Evolutionary conservation across 2,113 vertebrate genomes (phyloP).

Genomic region (Hystrix cristata): DNA sequence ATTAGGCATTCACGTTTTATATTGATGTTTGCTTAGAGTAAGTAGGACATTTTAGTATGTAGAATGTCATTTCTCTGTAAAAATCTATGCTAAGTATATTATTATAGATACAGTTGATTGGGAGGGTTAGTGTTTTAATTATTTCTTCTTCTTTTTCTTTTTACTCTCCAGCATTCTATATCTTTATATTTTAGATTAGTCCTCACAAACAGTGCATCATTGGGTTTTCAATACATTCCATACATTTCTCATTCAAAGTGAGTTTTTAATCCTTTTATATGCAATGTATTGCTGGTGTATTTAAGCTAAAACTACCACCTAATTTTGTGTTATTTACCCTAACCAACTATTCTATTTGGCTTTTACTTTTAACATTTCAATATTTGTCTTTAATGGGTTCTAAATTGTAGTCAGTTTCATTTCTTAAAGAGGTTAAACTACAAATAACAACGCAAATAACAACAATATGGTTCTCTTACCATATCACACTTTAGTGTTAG

Average conservation of each 20-base stretch:
- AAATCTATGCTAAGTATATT: neutral
- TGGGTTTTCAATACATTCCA: slow-evolving; percentile 29
- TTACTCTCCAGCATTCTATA: neutral
- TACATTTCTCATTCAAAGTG: neutral
- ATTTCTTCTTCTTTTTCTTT: neutral
- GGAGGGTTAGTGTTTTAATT: neutral
- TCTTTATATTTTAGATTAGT: neutral
- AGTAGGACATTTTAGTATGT: neutral
- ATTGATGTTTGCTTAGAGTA: neutral
- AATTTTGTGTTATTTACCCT: neutral
- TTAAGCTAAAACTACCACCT: slow-evolving; percentile 1
- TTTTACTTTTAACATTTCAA: neutral
- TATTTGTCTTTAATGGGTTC: slow-evolving; percentile 33
- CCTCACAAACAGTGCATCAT: neutral
- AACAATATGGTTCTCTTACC: neutral
- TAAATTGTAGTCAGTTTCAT: neutral
- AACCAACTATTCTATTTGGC: slow-evolving; percentile 5
- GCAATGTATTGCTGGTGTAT: neutral
- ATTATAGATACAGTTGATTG: neutral
- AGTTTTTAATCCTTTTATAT: slow-evolving; percentile 1
- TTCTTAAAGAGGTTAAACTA: neutral
- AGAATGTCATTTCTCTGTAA: neutral
- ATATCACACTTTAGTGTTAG: slow-evolving; percentile 32
- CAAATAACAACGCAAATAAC: neutral
- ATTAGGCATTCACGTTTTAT: neutral